Base-by-base conservation (phyloP, 2,797 vertebrate species). In the Loriculus beryllinus region DNA sequence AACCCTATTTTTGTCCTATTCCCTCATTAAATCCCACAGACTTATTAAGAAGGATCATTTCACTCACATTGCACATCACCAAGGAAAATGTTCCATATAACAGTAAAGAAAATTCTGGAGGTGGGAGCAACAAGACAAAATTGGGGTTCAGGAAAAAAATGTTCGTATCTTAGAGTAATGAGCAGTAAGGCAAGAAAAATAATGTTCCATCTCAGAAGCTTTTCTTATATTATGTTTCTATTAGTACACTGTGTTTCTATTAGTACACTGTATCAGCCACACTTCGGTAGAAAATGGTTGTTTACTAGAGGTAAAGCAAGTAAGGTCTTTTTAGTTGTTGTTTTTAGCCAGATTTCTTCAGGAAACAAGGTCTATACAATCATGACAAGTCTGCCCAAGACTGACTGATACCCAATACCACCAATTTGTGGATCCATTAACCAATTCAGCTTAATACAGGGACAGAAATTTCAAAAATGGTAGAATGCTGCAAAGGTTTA, bases 101-200 rank as follows among this genome's bases (percentile, higher is more conserved):
- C 9, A 79, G 22, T 64, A 83, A 90, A 79, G 54, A 63, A 78
- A 65, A 33, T 14, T 40, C 26, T 51, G 26, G 26, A 78, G 31
- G 12, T 3, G 2, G 45, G 31, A 82, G 20, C 4, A 19, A 25
- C 14, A 62, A 62, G 57, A 56, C 14, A 52, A 64, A 77, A 63
- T 0, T 8, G 0, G n/a, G 4, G 12, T 54, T 6, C 7, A 8
- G 5, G 45, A 28, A 13, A 69, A 70, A 69, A 85, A 17, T 13
- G 7, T 40, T 65, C 5, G 12, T 31, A 6, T 54, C 42, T 78
- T 88, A 49, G 15, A 72, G 15, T 29, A 88, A 31, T 40, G 51
- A 86, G 35, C 28, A 79, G 13, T 1, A 3, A 59, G 35, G 12
- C 26, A 67, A 79, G 31, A 82, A 93, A 90, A 95, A 56, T 33